These are phyloP conservation scores for Sarcophaga caerulescens DNA, from an alignment of 2,888 invertebrate species.

Conservation along the genomic window DNA sequence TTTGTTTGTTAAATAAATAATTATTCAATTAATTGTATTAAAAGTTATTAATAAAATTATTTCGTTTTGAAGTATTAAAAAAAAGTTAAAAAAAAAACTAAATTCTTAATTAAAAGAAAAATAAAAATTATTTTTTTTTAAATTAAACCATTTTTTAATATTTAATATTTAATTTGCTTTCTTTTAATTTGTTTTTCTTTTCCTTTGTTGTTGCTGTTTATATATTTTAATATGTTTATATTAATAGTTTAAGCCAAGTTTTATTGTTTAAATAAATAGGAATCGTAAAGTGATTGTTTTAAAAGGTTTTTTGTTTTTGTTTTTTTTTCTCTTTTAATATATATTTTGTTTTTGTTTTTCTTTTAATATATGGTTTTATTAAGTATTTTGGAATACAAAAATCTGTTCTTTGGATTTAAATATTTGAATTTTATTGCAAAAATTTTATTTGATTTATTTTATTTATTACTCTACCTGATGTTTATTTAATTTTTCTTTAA, in stretches of 20 bases:
- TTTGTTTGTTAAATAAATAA: no score
- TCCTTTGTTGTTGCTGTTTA: neutral
- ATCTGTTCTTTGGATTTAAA: constrained; percentile 50
- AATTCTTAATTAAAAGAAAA: no score
- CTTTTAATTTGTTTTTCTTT: neutral
- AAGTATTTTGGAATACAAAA: constrained; percentile 49
- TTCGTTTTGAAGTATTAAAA: no score
- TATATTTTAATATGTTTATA: constrained; percentile 12
- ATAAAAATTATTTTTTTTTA: no score
- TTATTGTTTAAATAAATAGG: constrained; percentile 68
- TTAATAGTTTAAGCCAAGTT: constrained; percentile 34
- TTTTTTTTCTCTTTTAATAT: neutral
- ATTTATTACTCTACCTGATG: neutral
- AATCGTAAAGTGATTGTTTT: constrained; percentile 68
- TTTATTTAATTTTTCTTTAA: constrained; percentile 24
- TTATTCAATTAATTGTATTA: no score
- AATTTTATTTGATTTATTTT: constrained; percentile 22
- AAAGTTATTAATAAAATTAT: no score
- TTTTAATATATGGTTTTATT: constrained; percentile 4
- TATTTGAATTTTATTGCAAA: constrained; percentile 34
- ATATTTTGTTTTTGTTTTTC: constrained; percentile 6
- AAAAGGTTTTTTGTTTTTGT: constrained; percentile 52
- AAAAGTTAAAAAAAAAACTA: no score
- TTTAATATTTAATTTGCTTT: neutral
- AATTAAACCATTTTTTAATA: no score